Percentiles rank a stretch among this genome's conserved stretches.
Evolutionary conservation across 92 coral and sea anemone species (phyloP).

Genomic region (Umimayanthus kanabou): DNA sequence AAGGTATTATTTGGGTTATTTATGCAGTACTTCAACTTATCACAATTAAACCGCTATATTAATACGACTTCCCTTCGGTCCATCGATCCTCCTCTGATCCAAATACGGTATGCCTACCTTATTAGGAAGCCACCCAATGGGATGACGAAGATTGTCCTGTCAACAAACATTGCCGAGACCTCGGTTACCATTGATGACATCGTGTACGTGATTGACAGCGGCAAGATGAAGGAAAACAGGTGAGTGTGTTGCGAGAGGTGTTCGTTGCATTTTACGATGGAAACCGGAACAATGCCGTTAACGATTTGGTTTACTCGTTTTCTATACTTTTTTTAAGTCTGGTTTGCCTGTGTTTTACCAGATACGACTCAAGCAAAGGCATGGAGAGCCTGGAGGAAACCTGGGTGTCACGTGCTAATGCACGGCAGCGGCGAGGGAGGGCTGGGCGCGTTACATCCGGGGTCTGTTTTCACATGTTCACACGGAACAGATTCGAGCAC

Average conservation of each 20-base stretch:
- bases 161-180: constrained; percentile 98
- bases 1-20: no score
- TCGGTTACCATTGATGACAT: constrained; percentile 99
- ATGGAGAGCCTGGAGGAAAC: constrained; percentile 96
- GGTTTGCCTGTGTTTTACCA: constrained; percentile 18
- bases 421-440: constrained; percentile 97
- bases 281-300: no score
- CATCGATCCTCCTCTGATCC: not conserved
- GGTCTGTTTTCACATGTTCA: constrained; percentile 94
- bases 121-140: constrained; percentile 74
- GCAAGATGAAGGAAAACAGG: constrained; percentile 97
- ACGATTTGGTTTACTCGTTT: not conserved
- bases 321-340: no score
- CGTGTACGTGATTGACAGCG: constrained; percentile 95
- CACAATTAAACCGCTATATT: not conserved
- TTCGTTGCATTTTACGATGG: not conserved
- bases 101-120: not conserved
- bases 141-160: constrained; percentile 83
- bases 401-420: constrained; percentile 97
- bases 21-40: no score
- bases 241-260: not conserved
- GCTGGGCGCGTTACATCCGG: constrained; percentile 99
- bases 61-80: no score
- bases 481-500: constrained; percentile 75
- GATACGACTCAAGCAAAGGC: constrained; percentile 93